phyloP scores from a whole-genome alignment of 2,113 vertebrate species.

The Vulpes vulpes region DNA sequence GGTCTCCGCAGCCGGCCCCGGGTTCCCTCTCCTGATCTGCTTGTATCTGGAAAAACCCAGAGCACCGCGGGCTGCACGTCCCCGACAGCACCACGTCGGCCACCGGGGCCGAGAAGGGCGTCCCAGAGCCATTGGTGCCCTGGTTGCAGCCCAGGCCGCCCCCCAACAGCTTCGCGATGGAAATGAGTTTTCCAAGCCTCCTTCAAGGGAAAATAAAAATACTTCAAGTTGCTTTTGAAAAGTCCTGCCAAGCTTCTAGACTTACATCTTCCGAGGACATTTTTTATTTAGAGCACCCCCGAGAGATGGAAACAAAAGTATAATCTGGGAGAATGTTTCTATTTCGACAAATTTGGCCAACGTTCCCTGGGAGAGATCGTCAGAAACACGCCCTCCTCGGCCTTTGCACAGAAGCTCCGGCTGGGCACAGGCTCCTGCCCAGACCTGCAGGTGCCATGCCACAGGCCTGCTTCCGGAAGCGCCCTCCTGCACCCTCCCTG shows the following conservation, averaged over 20 bases:
- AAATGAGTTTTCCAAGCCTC: conserved; percentile 70
- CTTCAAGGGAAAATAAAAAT: conserved; percentile 75
- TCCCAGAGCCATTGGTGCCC: not conserved
- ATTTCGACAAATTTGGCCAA: not conserved
- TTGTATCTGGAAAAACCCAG: not conserved
- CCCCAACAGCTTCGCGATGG: conserved; percentile 20
- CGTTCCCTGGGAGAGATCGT: not conserved
- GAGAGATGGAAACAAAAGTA: conserved; percentile 52
- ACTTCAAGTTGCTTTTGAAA: conserved; percentile 56
- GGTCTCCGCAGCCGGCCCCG: not conserved
- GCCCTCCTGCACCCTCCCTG: accelerated
- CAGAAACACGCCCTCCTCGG: not conserved
- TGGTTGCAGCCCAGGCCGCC: conserved; percentile 44
- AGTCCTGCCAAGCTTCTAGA: conserved; percentile 68
- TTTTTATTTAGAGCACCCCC: conserved; percentile 68
- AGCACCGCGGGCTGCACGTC: not conserved
- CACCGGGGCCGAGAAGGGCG: not conserved
- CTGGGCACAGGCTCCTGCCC: not conserved
- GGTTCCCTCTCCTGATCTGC: not conserved
- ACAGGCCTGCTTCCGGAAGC: not conserved
- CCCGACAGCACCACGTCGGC: not conserved
- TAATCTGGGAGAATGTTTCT: conserved; percentile 27
- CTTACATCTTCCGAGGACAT: conserved; percentile 62
- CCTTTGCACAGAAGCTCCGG: not conserved
- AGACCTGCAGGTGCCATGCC: accelerated